These are phyloP conservation scores for Porites lutea DNA, from an alignment of 64 coral and sea anemone species.

Conservation along the genomic window DNA sequence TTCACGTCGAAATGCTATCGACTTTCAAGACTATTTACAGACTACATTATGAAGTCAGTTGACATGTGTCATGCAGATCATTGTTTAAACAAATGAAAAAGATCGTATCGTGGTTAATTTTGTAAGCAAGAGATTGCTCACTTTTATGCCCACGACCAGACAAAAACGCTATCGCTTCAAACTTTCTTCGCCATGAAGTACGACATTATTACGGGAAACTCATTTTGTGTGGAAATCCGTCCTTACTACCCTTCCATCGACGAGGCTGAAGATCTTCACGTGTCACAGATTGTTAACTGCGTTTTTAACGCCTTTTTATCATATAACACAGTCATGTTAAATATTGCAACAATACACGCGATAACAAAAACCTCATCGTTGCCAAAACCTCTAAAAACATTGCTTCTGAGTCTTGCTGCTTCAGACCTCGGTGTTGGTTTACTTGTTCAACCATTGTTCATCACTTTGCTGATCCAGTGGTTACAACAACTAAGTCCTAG, in stretches of 20 bases:
- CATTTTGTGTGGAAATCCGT: not conserved
- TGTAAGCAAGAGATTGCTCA: too few relatives aligned
- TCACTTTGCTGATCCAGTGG: not conserved
- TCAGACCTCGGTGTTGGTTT: conserved; percentile 28
- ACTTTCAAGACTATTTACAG: too few relatives aligned
- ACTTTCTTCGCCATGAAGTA: too few relatives aligned
- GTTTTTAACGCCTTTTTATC: not conserved
- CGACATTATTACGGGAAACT: not conserved
- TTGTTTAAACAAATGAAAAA: too few relatives aligned
- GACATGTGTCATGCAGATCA: too few relatives aligned
- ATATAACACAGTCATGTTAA: not conserved
- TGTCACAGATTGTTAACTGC: conserved; percentile 7
- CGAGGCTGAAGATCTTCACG: conserved; percentile 3
- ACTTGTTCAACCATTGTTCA: conserved; percentile 10
- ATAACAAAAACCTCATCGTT: conserved; percentile 8
- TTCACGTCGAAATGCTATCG: too few relatives aligned
- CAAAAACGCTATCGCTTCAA: too few relatives aligned
- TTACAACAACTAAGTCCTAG: not conserved
- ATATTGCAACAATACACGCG: conserved; percentile 12
- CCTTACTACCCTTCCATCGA: not conserved
- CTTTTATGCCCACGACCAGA: too few relatives aligned
- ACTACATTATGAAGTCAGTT: too few relatives aligned
- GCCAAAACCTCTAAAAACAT: not conserved
- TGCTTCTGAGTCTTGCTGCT: not conserved
- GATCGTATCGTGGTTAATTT: too few relatives aligned